phyloP scores from a whole-genome alignment of 2,113 vertebrate species.

The Thalassarche chlororhynchos region DNA sequence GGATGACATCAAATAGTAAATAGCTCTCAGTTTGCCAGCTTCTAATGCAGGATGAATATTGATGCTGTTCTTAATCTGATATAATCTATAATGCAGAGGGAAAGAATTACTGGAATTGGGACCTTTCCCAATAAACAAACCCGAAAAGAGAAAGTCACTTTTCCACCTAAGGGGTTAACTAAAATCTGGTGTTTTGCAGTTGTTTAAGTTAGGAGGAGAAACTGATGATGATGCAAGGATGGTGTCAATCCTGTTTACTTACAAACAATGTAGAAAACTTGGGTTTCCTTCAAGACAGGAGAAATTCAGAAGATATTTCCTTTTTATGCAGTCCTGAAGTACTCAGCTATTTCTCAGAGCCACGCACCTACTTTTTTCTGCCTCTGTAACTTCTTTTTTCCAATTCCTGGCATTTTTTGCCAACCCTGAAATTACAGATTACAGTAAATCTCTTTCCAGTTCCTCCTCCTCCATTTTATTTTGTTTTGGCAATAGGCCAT shows the following conservation, averaged over 20 bases:
- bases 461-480: background rate
- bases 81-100: background rate
- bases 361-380: background rate
- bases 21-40: background rate
- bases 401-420: background rate
- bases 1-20: background rate
- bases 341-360: background rate
- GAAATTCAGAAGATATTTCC: background rate
- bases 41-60: background rate
- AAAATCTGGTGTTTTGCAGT: background rate
- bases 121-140: background rate
- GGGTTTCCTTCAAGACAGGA: background rate
- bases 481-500: background rate
- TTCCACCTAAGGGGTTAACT: background rate
- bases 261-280: background rate
- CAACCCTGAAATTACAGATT: background rate
- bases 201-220: background rate
- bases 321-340: background rate
- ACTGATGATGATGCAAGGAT: background rate
- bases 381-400: background rate
- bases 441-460: background rate
- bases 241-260: background rate
- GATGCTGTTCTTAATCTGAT: background rate
- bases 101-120: background rate
- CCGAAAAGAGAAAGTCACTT: background rate